Evolutionary conservation across 2,797 vertebrate genomes (phyloP).

Genomic region (Phrynocephalus forsythii): DNA sequence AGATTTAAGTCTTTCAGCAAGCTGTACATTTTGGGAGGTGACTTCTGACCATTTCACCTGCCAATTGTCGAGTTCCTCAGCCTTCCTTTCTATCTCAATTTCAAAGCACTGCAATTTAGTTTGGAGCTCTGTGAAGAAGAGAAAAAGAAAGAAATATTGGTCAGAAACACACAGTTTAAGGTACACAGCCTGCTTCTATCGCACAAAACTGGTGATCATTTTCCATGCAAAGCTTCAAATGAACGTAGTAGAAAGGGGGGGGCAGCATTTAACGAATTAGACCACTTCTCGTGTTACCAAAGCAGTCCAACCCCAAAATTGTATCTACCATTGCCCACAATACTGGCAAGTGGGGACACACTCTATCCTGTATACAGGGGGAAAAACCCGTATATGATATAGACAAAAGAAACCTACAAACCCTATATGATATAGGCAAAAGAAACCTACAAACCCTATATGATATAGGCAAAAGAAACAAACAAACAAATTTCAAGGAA

Average conservation of each 20-base stretch:
- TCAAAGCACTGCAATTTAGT: conserved; percentile 80
- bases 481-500: background rate
- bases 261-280: too few species aligned
- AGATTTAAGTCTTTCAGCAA: conserved; percentile 84
- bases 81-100: conserved; percentile 80
- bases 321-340: too few species aligned
- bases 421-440: background rate
- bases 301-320: too few species aligned
- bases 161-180: background rate
- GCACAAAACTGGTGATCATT: too few species aligned
- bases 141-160: background rate
- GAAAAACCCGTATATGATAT: background rate
- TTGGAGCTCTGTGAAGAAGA: conserved; percentile 81
- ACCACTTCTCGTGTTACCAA: too few species aligned
- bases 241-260: background rate
- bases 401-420: background rate
- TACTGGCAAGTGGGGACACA: too few species aligned
- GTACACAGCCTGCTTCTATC: background rate
- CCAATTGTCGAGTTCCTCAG: conserved; percentile 80
- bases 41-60: conserved; percentile 82
- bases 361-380: background rate
- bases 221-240: background rate
- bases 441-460: background rate
- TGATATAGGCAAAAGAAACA: background rate
- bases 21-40: conserved; percentile 81